These are phyloP conservation scores for Mohoua ochrocephala DNA, from an alignment of 2,113 vertebrate species.

Conservation along the genomic window DNA sequence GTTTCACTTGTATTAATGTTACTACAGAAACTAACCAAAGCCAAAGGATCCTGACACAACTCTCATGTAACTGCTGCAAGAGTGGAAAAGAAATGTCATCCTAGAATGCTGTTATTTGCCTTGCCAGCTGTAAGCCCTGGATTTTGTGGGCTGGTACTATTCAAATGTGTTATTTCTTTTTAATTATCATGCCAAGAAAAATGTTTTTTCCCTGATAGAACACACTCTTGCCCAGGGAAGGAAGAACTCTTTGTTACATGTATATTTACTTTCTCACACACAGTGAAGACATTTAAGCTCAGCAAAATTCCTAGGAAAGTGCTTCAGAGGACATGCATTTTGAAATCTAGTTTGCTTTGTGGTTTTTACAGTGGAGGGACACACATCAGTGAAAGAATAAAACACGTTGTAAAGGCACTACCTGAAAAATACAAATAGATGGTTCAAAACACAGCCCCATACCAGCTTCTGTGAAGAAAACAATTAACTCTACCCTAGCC, in stretches of 20 bases:
- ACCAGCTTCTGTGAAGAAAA: background rate
- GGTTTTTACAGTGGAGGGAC: background rate
- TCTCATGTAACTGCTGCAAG: background rate
- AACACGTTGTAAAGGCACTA: background rate
- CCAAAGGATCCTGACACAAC: background rate
- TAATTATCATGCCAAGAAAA: conserved; percentile 44
- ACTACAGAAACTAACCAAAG: conserved; percentile 14
- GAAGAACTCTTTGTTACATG: conserved; percentile 14
- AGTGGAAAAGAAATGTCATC: background rate
- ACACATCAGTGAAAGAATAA: background rate
- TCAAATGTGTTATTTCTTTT: conserved; percentile 10
- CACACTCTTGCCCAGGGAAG: background rate
- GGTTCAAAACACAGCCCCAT: background rate
- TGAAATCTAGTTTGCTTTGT: background rate
- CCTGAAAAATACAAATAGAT: background rate
- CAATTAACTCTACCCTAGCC: background rate
- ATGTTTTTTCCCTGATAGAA: conserved; percentile 23
- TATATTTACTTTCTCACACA: conserved; percentile 39
- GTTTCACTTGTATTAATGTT: background rate
- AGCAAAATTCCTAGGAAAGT: conserved; percentile 11
- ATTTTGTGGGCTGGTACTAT: background rate
- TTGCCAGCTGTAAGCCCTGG: background rate
- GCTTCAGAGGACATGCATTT: background rate
- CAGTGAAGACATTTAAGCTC: conserved; percentile 1
- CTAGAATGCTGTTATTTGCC: background rate